Evolutionary conservation across 2,797 vertebrate genomes (phyloP), one percentile per base, ranked within the genome.

Genomic region (Fundulus diaphanus): DNA sequence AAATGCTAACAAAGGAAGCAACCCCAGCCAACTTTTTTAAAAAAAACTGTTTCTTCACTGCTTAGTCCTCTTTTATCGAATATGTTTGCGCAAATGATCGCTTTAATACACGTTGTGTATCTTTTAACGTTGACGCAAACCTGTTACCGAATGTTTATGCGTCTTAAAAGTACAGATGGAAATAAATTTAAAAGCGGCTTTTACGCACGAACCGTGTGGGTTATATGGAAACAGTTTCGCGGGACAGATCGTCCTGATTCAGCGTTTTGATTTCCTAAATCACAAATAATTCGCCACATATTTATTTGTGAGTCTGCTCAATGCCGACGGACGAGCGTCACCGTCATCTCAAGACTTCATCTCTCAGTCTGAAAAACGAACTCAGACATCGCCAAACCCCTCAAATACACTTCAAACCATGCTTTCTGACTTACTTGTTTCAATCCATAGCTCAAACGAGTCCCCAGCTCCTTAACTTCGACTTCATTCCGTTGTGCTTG

Each of bases 381-480:
- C 16, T 18, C 33, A 0, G 2, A 75, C 20, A 13, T 27, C 3
- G 1, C 61, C 29, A 59, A 27, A 49, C 59, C 81, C 0, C 35
- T 71, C 8, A 29, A 8, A 29, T 9, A 56, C 48, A 1, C 33
- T 18, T 16, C 12, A 16, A 29, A 20, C 7, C 7, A 9, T 49
- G 7, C 9, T 15, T 0, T 33, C 68, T 73, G 16, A 84, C 92
- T 91, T 69, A 93, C 93, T 90, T 12, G 20, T 1, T 0, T 87
- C 20, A 87, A n/a, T 89, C 86, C 91, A 91, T 90, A 5, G 0
- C 54, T 5, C 22, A 5, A 27, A n/a, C 44, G 1, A 54, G 18
- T 16, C 20, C 27, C 2, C 3, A 0, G 2, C 5, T 0, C 0
- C 1, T 8, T 1, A 35, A 35, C 46, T 40, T 37, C 57, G 33